These are phyloP conservation scores for Leuctra nigra DNA, from an alignment of 2,888 invertebrate genomes.

Conservation along the genomic window DNA sequence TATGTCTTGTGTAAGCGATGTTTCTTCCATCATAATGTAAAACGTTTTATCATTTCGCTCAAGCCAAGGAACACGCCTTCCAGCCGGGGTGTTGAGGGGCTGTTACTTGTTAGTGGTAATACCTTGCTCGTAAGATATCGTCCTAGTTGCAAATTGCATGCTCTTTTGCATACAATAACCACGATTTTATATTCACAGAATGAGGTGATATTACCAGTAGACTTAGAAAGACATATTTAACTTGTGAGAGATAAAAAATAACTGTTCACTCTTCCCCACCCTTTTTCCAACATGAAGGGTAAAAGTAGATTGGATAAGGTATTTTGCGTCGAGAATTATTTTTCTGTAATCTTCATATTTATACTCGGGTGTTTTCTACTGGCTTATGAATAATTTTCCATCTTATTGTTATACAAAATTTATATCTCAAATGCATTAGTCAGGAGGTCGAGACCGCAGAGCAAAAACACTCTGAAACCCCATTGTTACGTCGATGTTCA, in stretches of 20 bases:
- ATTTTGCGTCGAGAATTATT: too few species aligned
- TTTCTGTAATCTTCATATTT: too few species aligned
- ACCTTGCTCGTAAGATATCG: slow-evolving; percentile 19
- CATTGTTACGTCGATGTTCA: too few species aligned
- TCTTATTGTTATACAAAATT: too few species aligned
- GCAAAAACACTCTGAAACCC: too few species aligned
- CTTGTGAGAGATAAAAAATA: slow-evolving; percentile 8
- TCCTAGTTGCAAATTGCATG: slow-evolving; percentile 19
- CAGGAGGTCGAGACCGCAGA: too few species aligned
- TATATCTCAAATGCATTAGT: too few species aligned
- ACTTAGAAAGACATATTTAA: slow-evolving; percentile 8
- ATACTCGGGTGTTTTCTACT: too few species aligned
- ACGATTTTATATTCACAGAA: slow-evolving; percentile 19
- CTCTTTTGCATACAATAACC: slow-evolving; percentile 23
- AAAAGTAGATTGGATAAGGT: too few species aligned
- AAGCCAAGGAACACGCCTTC: neutral
- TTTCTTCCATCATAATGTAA: slow-evolving; percentile 24
- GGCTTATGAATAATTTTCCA: too few species aligned
- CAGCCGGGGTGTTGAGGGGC: neutral
- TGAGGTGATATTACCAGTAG: slow-evolving; percentile 14
- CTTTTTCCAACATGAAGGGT: too few species aligned
- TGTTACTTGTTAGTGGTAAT: slow-evolving; percentile 15
- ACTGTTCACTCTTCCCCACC: too few species aligned
- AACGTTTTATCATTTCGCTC: slow-evolving; percentile 24
- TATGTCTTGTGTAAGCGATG: slow-evolving; percentile 22